Conservation (phyloP, 1,140 invertebrate species). For the Diorhabda sublineata region DNA sequence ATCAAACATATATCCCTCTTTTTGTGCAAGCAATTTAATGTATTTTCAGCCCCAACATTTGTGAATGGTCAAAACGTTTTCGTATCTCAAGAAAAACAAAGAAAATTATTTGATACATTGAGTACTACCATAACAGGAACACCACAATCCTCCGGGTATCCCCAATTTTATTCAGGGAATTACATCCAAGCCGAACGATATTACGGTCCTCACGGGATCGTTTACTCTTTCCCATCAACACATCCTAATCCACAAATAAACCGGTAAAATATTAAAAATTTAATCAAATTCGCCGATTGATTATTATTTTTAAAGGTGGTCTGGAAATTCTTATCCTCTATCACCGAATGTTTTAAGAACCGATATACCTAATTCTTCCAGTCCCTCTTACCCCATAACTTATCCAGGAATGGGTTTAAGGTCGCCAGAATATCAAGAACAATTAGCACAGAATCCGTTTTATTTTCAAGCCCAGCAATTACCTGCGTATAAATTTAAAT, state of each 20-base stretch:
- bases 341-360: neutral
- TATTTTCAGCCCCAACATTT: conserved; percentile 24
- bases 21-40: neutral
- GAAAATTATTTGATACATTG: conserved; percentile 28
- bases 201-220: conserved; percentile 25
- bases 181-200: conserved; percentile 25
- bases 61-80: conserved; percentile 32
- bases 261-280: neutral
- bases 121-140: conserved; percentile 30
- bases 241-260: no score
- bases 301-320: neutral
- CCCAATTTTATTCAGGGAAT: neutral
- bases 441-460: conserved; percentile 17
- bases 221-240: conserved; percentile 21
- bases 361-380: conserved; percentile 8
- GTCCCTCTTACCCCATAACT: conserved; percentile 21
- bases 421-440: conserved; percentile 19
- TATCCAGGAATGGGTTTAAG: conserved; percentile 10
- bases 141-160: conserved; percentile 3
- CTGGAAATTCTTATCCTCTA: neutral
- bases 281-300: neutral
- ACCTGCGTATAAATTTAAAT: conserved; percentile 23
- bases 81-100: conserved; percentile 34
- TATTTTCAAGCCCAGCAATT: conserved; percentile 13
- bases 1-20: neutral